phyloP scores from a whole-genome alignment of 2,888 invertebrate species.

The Syritta pipiens region DNA sequence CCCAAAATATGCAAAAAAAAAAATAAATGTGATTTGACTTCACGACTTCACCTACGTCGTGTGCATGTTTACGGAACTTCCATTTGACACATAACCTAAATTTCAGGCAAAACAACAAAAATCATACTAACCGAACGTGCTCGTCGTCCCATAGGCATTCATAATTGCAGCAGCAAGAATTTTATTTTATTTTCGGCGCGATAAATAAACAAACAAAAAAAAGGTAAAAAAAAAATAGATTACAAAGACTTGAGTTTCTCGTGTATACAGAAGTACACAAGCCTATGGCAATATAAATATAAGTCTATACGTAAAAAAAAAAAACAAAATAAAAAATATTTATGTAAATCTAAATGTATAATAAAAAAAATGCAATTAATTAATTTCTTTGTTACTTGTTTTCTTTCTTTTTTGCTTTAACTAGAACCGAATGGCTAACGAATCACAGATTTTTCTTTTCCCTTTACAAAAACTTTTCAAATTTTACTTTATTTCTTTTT shows the following conservation, averaged over 20 bases:
- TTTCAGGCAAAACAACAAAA: conserved; percentile 21
- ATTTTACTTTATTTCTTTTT: conserved; percentile 7
- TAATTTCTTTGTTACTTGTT: conserved; percentile 50
- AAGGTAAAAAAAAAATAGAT: conserved; percentile 14
- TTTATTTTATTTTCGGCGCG: conserved; percentile 40
- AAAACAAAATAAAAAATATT: conserved; percentile 30
- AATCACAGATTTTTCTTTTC: conserved; percentile 65
- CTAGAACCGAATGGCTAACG: conserved; percentile 63
- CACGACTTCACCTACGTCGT: too few species aligned
- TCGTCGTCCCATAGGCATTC: conserved; percentile 77
- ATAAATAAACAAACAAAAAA: conserved; percentile 34
- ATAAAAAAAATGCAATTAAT: conserved; percentile 47
- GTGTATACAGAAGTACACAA: conserved; percentile 38
- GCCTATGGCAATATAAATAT: conserved; percentile 52
- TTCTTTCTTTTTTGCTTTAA: conserved; percentile 20
- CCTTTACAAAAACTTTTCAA: conserved; percentile 13
- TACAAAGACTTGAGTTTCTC: conserved; percentile 16
- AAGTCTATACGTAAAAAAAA: too few species aligned
- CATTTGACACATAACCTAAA: not conserved
- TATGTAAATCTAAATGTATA: conserved; percentile 34
- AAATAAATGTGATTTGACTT: too few species aligned
- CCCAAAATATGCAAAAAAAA: conserved; percentile 42
- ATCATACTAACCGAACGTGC: conserved; percentile 79
- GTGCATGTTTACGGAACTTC: not conserved
- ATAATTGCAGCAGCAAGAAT: conserved; percentile 77